Evolutionary conservation across 2,113 vertebrate species (phyloP), one percentile per base, ranked within the genome.

Genomic region (Murina feae): DNA sequence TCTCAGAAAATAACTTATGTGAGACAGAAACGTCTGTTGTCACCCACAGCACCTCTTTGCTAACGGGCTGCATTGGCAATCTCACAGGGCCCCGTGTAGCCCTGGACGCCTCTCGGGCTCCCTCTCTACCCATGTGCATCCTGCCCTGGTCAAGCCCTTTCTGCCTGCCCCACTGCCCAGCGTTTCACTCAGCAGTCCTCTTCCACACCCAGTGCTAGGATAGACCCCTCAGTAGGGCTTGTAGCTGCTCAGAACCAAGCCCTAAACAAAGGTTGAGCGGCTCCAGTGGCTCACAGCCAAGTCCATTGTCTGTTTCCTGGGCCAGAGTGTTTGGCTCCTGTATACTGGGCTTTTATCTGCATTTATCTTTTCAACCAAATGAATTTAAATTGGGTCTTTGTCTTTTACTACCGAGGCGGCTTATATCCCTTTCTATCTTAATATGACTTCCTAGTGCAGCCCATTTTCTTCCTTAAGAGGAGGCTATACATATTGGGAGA

Each of bases 341-440:
- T 72, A 96, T 91, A 76, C n/a, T 86, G n/a, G 37, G 84, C 94
- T 98, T 97, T 97, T 95, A 96, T 94, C 94, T 92, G 37, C 95
- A 78, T 86, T 97, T 96, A 80, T 96, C 74, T 93, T 98, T 93
- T 68, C 93, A 95, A 97, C 55, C 86, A 94, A 97, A 96, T 79
- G 79, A 93, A 95, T 86, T 95, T 95, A 97, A 98, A 97, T 97
- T 79, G 93, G 21, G 2, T 80, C 86, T 87, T 96, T 96, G 86
- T 83, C 81, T 95, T 96, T 79, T 88, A 86, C 85, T 94, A 90
- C 87, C 39, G 49, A 68, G 89, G 91, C 88, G 9, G 89, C 68
- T 88, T 93, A 68, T 83, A 94, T 93, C 51, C 65, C 10, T 94
- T 97, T 95, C 92, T 69, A 66, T 60, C 91, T 75, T 82, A 81